Conservation (phyloP, 1,140 invertebrate species). For the Archivesica marissinica region DNA sequence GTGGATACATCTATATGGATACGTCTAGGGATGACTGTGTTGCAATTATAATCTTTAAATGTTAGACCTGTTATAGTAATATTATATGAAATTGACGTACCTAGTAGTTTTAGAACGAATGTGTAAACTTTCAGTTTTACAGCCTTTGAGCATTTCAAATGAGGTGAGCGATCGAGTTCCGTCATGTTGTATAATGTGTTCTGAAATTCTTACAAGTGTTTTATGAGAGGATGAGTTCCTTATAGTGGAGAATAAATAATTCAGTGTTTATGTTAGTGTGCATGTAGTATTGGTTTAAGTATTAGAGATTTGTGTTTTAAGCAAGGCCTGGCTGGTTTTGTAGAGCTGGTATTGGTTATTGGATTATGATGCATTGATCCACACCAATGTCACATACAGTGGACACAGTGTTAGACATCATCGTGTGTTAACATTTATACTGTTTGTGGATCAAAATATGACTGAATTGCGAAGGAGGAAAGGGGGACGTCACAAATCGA, state of each 20-base stretch:
- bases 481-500: slow-evolving; percentile 56
- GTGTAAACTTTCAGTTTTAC: too few species aligned
- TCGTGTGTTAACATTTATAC: neutral
- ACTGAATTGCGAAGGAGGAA: slow-evolving; percentile 68
- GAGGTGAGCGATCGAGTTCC: too few species aligned
- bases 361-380: slow-evolving; percentile 30
- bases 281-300: neutral
- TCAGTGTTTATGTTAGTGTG: slow-evolving; percentile 7
- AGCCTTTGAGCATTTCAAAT: too few species aligned
- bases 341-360: slow-evolving; percentile 19
- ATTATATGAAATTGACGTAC: too few species aligned
- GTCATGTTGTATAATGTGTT: too few species aligned
- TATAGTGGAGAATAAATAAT: neutral
- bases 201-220: too few species aligned
- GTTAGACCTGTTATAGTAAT: too few species aligned
- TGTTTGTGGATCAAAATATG: slow-evolving; percentile 34
- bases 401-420: slow-evolving; percentile 1
- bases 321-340: neutral
- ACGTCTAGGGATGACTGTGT: too few species aligned
- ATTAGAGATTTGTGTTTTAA: slow-evolving; percentile 37
- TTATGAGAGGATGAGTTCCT: too few species aligned
- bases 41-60: too few species aligned
- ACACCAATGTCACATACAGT: neutral
- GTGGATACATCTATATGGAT: too few species aligned
- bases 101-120: too few species aligned